Percentiles rank a stretch among this genome's conserved stretches.
phyloP scores from a whole-genome alignment of 2,888 invertebrate species.

The Melanostoma scalare region DNA sequence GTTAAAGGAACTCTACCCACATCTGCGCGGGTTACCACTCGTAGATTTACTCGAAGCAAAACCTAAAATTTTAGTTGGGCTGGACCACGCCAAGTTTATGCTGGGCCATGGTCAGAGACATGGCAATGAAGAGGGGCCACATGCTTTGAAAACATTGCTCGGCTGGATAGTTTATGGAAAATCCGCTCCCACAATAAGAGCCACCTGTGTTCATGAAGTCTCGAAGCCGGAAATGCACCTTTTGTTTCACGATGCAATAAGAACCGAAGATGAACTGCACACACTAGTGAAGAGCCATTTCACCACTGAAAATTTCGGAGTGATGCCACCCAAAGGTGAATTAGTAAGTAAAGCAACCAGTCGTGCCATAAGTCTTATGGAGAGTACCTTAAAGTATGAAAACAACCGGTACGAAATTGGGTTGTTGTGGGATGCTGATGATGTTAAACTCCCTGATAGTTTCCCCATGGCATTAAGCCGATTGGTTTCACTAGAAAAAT shows the following conservation, averaged over 20 bases:
- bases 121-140: not conserved
- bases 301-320: not conserved
- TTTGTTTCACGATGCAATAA: no score
- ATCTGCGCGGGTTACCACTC: conserved; percentile 9
- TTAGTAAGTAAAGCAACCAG: conserved; percentile 10
- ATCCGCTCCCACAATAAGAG: conserved; percentile 1
- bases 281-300: no score
- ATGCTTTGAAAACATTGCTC: conserved; percentile 1
- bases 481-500: no score
- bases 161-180: conserved; percentile 29
- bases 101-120: not conserved
- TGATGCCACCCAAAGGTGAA: not conserved
- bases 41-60: conserved; percentile 3
- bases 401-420: not conserved
- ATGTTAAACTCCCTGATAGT: conserved; percentile 25
- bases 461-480: conserved; percentile 38
- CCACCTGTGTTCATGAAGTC: not conserved
- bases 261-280: no score
- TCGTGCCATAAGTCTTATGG: conserved; percentile 10
- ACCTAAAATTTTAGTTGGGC: conserved; percentile 15
- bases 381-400: not conserved
- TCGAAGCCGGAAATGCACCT: not conserved
- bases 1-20: not conserved
- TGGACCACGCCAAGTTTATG: conserved; percentile 14
- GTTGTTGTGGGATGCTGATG: not conserved